Percentiles rank a stretch among this genome's conserved stretches.
These are phyloP conservation scores for Spilosoma lubricipeda DNA, from an alignment of 2,888 invertebrate genomes.

Conservation along the genomic window DNA sequence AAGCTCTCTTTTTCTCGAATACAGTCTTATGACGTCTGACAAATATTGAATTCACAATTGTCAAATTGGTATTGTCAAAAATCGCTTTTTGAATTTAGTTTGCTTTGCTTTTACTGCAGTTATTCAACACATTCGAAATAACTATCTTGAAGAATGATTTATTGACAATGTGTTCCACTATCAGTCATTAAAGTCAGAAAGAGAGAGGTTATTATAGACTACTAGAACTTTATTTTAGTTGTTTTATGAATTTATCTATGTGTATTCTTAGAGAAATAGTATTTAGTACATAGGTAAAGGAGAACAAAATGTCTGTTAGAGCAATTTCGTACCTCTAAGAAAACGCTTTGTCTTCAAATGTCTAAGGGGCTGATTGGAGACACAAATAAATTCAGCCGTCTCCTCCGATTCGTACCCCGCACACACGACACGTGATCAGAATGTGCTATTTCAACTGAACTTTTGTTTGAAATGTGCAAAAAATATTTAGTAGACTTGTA, in stretches of 20 bases:
- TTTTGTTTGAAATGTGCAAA: constrained; percentile 50
- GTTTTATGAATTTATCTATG: background rate
- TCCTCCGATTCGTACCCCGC: constrained; percentile 57
- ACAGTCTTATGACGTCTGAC: background rate
- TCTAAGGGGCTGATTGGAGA: constrained; percentile 76
- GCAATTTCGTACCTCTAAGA: constrained; percentile 58
- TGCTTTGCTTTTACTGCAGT: background rate
- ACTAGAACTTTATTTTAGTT: too few species aligned
- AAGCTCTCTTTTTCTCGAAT: too few species aligned
- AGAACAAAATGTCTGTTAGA: constrained; percentile 38
- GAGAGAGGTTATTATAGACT: too few species aligned
- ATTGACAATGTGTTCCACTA: background rate
- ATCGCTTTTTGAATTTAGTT: background rate
- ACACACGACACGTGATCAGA: constrained; percentile 60
- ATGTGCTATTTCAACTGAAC: constrained; percentile 44
- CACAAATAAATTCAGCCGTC: constrained; percentile 74
- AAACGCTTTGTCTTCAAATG: constrained; percentile 71
- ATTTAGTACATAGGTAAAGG: constrained; percentile 10
- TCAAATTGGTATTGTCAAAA: background rate
- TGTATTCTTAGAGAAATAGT: background rate
- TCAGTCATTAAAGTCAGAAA: background rate
- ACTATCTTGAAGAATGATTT: background rate
- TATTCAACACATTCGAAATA: background rate
- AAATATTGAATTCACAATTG: background rate
- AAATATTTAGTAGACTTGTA: constrained; percentile 37